These are phyloP conservation scores for Drosophila tsacasi DNA, from an alignment of 1,140 invertebrate genomes.

Conservation along the genomic window DNA sequence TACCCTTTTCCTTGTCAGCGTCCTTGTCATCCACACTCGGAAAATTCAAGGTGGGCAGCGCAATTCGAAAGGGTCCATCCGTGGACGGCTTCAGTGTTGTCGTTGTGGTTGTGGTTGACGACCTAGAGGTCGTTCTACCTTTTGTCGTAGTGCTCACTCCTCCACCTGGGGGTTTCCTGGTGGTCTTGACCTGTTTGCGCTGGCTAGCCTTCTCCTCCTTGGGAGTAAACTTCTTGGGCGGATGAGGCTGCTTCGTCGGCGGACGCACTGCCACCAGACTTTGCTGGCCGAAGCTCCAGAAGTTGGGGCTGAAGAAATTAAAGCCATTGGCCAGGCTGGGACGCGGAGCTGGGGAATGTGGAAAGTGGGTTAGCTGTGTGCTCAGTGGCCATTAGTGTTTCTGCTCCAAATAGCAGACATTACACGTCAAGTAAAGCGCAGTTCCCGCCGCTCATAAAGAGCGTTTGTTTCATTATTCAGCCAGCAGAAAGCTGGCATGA, in stretches of 20 bases:
- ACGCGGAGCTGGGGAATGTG: slow-evolving; percentile 60
- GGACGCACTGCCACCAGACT: slow-evolving; percentile 61
- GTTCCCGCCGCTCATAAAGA: slow-evolving; percentile 67
- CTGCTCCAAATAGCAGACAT: slow-evolving; percentile 77
- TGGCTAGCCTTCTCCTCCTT: slow-evolving; percentile 85
- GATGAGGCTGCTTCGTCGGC: slow-evolving; percentile 72
- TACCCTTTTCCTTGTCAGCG: slow-evolving; percentile 73
- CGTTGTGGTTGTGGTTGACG: slow-evolving; percentile 64
- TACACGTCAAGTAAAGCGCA: slow-evolving; percentile 75
- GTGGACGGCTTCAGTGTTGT: slow-evolving; percentile 50
- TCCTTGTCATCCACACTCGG: slow-evolving; percentile 61
- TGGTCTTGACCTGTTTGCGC: slow-evolving; percentile 65
- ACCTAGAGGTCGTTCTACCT: not conserved
- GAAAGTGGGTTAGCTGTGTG: slow-evolving; percentile 44
- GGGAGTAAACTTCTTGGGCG: slow-evolving; percentile 86
- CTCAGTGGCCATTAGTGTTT: slow-evolving; percentile 71
- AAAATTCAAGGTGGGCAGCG: slow-evolving; percentile 80
- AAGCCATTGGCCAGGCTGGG: slow-evolving; percentile 71
- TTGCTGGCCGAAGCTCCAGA: slow-evolving; percentile 71
- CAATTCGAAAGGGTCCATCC: slow-evolving; percentile 79
- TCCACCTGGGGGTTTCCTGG: slow-evolving; percentile 33
- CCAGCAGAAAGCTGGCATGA: slow-evolving; percentile 39
- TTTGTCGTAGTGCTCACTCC: slow-evolving; percentile 6
- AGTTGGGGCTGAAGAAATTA: slow-evolving; percentile 68
- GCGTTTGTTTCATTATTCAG: slow-evolving; percentile 43